Percentiles rank a stretch among this genome's conserved stretches.
Evolutionary conservation across 2,113 vertebrate species (phyloP).

Genomic region (Candoia aspera): DNA sequence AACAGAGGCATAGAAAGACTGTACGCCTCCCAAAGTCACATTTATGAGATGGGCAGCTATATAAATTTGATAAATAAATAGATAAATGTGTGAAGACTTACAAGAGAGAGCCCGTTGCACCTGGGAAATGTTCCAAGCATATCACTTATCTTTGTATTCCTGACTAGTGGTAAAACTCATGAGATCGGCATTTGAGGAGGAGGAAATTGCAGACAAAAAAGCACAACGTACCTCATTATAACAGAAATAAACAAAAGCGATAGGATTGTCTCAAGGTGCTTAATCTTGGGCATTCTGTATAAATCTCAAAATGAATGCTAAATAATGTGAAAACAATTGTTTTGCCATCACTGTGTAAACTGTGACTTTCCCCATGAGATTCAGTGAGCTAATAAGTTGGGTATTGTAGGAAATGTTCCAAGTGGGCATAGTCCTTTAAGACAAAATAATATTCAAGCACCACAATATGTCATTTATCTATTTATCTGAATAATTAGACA

Average conservation of each 20-base stretch:
- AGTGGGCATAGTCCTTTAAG: background rate
- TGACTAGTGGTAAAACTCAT: accelerated
- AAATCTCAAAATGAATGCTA: constrained; percentile 33
- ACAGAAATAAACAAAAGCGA: constrained; percentile 24
- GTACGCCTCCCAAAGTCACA: background rate
- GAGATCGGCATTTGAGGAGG: accelerated
- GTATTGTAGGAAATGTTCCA: constrained; percentile 27
- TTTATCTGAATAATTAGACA: constrained; percentile 11
- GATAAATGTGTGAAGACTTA: background rate
- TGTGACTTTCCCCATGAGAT: constrained; percentile 27
- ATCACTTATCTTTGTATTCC: background rate
- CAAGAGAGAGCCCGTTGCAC: background rate
- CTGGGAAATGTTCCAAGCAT: accelerated
- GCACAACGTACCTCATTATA: constrained; percentile 15
- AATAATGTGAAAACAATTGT: background rate
- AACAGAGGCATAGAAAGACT: background rate
- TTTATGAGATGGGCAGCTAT: background rate
- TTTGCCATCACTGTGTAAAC: constrained; percentile 27
- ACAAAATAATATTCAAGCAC: constrained; percentile 36
- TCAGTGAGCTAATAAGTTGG: constrained; percentile 40
- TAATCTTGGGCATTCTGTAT: background rate
- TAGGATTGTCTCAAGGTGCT: background rate
- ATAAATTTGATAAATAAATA: background rate
- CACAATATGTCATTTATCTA: background rate
- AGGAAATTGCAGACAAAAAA: background rate